Evolutionary conservation across 2,113 vertebrate species (phyloP).

Genomic region (Macroglossus sobrinus): DNA sequence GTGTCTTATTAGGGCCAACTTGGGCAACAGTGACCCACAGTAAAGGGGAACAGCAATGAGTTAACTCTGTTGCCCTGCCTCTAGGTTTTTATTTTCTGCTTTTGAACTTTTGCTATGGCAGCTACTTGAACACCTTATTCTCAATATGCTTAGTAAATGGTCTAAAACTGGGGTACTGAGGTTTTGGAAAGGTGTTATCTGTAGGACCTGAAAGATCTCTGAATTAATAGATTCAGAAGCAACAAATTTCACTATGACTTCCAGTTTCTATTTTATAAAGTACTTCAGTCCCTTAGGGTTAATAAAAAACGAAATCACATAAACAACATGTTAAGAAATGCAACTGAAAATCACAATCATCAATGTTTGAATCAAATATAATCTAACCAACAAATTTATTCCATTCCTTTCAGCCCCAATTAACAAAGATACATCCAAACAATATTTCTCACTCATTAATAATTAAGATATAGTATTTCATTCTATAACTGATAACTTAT

Average conservation of each 20-base stretch:
- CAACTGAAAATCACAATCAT: not conserved
- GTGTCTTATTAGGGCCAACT: not conserved
- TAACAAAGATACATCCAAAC: not conserved
- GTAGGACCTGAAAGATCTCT: not conserved
- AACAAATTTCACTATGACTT: not conserved
- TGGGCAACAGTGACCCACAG: not conserved
- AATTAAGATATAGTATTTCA: not conserved
- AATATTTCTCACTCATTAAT: not conserved
- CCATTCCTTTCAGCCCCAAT: not conserved
- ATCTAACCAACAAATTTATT: not conserved
- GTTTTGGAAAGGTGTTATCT: not conserved
- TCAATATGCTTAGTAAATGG: not conserved
- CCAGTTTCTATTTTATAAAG: not conserved
- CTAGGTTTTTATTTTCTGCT: not conserved
- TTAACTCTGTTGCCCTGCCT: not conserved
- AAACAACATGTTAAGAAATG: not conserved
- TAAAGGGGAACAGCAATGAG: not conserved
- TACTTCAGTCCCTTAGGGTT: not conserved
- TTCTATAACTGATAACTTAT: not conserved
- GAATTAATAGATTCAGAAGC: not conserved
- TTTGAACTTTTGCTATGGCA: not conserved
- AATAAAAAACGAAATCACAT: not conserved
- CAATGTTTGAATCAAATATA: not conserved
- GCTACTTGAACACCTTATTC: not conserved
- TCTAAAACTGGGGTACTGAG: not conserved